Base-by-base conservation (phyloP, 1,140 invertebrate species). In the Drosophila sproati region DNA sequence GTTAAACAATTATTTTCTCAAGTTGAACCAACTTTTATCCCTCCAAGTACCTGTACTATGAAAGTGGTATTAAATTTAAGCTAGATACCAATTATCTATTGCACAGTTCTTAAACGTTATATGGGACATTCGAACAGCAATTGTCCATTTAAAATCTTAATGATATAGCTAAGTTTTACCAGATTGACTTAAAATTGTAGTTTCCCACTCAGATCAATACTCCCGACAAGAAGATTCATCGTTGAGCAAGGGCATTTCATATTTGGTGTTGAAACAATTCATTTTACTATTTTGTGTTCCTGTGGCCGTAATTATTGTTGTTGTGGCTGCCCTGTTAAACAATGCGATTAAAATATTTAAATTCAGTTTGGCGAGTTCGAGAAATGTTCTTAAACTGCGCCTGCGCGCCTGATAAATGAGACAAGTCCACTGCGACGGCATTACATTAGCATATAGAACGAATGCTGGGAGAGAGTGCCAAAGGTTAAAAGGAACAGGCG, bases 321-420 rank as follows among this genome's bases (percentile, higher is more conserved):
- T 39, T 61, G 31, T 57, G 45, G 31, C 61, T 48, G 66, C 28
- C 6, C 50, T 51, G 67, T 77, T 69, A 57, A 78, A 68, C 69
- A 87, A 87, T 80, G 67, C 85, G 80, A 85, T 88, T 89, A 90
- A 89, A 89, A 89, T 89, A 88, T 88, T 88, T 89, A 85, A 88
- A 88, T 88, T 82, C 80, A 51, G 55, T 10, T 64, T 59, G 68
- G 70, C 63, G 80, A 78, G 77, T 69, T 73, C 78, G 68, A 73
- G 69, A 85, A 78, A 86, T 76, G 77, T 74, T 71, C 48, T 60
- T 56, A 50, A 71, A 41, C 63, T 62, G 80, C 85, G 85, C 80
- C 77, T 89, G 85, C 85, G 86, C 74, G 74, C 70, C 80, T 85
- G 63, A 88, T 80, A 85, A 88, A 89, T 88, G 81, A 78, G 80